Percentiles rank a stretch among this genome's conserved stretches.
Conservation (phyloP, 2,113 vertebrate species). For the Cheilinus undulatus region DNA sequence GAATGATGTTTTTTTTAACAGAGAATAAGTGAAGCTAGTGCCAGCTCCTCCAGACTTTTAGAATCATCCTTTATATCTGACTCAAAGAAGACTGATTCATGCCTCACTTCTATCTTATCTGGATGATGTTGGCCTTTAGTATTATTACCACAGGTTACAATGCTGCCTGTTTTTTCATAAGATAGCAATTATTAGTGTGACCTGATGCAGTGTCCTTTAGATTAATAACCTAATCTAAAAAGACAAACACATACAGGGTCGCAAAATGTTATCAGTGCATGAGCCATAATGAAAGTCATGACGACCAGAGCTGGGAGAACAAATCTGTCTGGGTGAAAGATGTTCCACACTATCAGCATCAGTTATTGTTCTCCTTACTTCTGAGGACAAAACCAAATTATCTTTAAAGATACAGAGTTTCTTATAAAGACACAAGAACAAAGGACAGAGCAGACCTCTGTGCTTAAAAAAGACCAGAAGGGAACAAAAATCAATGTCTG, state of each 20-base stretch:
- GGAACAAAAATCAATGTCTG: neutral
- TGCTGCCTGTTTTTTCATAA: slow-evolving; percentile 7
- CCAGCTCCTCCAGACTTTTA: slow-evolving; percentile 13
- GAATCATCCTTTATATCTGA: slow-evolving; percentile 28
- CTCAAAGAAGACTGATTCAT: slow-evolving; percentile 26
- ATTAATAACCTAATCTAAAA: slow-evolving; percentile 17
- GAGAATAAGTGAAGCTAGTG: slow-evolving; percentile 24
- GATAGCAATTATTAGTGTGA: slow-evolving; percentile 25
- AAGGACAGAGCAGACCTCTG: neutral
- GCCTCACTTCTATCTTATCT: neutral
- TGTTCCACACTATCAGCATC: neutral
- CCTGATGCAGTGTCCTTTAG: slow-evolving; percentile 7
- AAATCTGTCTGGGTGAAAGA: slow-evolving; percentile 12
- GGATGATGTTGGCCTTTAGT: slow-evolving; percentile 13
- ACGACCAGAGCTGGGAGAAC: neutral
- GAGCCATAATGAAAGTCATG: slow-evolving; percentile 26
- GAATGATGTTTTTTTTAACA: slow-evolving; percentile 21
- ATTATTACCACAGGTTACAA: neutral
- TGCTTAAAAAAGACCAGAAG: neutral
- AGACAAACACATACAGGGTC: slow-evolving; percentile 1
- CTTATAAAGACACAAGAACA: neutral
- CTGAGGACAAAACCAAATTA: neutral
- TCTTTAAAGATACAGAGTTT: neutral
- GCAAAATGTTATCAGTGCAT: slow-evolving; percentile 13
- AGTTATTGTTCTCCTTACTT: neutral